Base-by-base conservation (phyloP, 2,888 invertebrate species). In the Polyommatus icarus region DNA sequence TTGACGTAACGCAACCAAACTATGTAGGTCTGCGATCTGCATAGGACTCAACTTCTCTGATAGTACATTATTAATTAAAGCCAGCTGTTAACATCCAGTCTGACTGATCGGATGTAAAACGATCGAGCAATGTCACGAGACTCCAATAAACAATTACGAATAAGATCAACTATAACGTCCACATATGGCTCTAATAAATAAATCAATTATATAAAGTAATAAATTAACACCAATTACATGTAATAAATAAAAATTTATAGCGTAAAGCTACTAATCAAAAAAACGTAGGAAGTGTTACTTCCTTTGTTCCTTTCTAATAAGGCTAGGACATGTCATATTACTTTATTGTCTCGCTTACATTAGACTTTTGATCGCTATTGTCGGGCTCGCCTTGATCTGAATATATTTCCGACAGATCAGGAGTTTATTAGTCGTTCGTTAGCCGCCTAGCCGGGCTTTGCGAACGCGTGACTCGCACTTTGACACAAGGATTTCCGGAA, bases 331-430 rank as follows among this genome's bases (percentile, higher is more conserved):
- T 73, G 75, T 75, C 75, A 50, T 15, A 18, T 29, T 50, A 75
- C 18, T 71, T 71, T 20, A 71, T 36, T 77, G 71, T 54, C 54
- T 36, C 36, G 77, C 71, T 20, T n/a, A 32, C 50, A 67, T 71
- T 67, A 50, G 24, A 54, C 46, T 76, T 71, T 61, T 29, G 29
- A 67, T 7, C n/a, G 29, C 57, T 77, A 54, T 72, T 77, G 71
- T 71, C 50, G 24, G 32, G n/a, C 71, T 77, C 54, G 20, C 77
- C 77, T 77, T 77, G 77, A 72, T 71, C 77, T 71, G 71, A 46
- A 77, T 77, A 71, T 67, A 32, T 71, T 71, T 71, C 71, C 75
- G 46, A 77, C 50, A 71, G 59, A 20, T 77, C 40, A n/a, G 18
- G 77, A 67, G 32, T 50, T 71, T 32, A 54, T 46, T 54, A 71